Conservation (phyloP, 2,113 vertebrate species). For the Morphnarchus princeps region DNA sequence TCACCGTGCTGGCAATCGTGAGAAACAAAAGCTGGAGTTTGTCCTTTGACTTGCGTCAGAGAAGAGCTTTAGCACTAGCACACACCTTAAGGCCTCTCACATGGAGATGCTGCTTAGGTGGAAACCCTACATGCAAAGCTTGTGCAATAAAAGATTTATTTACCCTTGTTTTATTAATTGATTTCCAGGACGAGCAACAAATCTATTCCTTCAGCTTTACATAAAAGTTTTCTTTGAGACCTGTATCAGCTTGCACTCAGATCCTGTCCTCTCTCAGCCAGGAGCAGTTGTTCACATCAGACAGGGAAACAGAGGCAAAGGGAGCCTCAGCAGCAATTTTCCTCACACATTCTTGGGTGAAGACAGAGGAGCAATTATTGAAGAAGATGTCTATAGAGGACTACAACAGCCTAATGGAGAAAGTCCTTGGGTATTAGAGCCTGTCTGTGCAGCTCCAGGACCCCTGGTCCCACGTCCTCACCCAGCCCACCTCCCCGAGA, state of each 20-base stretch:
- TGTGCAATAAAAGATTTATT: not conserved
- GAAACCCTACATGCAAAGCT: not conserved
- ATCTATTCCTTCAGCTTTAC: not conserved
- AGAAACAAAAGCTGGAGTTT: not conserved
- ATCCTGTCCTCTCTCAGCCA: not conserved
- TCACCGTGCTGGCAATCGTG: not conserved
- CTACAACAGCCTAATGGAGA: not conserved
- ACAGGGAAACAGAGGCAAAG: not conserved
- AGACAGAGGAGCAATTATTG: not conserved
- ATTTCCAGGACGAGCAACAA: not conserved
- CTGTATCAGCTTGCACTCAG: not conserved
- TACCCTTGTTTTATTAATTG: not conserved
- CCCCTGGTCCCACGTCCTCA: not conserved
- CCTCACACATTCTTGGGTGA: not conserved
- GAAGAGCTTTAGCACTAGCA: not conserved
- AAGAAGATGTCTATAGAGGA: accelerated
- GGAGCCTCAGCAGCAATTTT: not conserved
- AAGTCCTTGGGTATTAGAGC: not conserved
- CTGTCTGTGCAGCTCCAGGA: accelerated
- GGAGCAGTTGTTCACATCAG: not conserved
- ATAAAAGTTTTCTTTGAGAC: not conserved
- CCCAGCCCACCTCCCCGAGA: not conserved
- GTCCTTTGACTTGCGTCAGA: not conserved
- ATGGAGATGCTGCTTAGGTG: not conserved
- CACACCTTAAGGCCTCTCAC: not conserved